Conservation (phyloP, 2,113 vertebrate species). For the Panurus biarmicus region DNA sequence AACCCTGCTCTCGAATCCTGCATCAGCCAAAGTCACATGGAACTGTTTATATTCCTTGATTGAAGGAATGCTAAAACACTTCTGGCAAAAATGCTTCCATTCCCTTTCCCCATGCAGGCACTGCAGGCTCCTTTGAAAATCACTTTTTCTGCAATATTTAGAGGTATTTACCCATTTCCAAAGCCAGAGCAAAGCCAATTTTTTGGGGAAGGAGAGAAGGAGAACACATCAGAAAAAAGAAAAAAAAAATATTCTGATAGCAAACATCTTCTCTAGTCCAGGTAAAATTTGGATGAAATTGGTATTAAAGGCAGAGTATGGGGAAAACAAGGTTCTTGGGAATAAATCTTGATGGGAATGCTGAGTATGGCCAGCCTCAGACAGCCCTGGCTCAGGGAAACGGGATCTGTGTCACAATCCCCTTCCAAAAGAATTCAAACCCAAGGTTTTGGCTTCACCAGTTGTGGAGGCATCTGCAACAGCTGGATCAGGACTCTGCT, state of each 20-base stretch:
- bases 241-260: background rate
- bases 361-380: background rate
- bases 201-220: background rate
- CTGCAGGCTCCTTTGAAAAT: background rate
- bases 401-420: background rate
- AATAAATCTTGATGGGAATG: background rate
- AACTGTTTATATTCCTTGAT: constrained; percentile 47
- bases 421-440: background rate
- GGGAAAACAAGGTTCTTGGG: background rate
- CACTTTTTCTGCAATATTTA: background rate
- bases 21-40: constrained; percentile 40
- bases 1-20: constrained; percentile 6
- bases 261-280: background rate
- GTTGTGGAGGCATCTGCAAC: background rate
- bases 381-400: background rate
- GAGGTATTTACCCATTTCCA: background rate
- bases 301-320: background rate
- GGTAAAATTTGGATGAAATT: background rate
- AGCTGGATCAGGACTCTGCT: background rate
- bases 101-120: background rate
- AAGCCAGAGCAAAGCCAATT: background rate
- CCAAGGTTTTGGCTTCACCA: background rate
- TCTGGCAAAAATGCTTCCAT: constrained; percentile 8
- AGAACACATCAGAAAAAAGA: background rate
- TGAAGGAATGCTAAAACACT: constrained; percentile 43